A percentile compares a stretch with the other conserved stretches of the same genome.
These are phyloP conservation scores for Carterocephalus palaemon DNA, from an alignment of 2,888 invertebrate genomes.

Conservation along the genomic window DNA sequence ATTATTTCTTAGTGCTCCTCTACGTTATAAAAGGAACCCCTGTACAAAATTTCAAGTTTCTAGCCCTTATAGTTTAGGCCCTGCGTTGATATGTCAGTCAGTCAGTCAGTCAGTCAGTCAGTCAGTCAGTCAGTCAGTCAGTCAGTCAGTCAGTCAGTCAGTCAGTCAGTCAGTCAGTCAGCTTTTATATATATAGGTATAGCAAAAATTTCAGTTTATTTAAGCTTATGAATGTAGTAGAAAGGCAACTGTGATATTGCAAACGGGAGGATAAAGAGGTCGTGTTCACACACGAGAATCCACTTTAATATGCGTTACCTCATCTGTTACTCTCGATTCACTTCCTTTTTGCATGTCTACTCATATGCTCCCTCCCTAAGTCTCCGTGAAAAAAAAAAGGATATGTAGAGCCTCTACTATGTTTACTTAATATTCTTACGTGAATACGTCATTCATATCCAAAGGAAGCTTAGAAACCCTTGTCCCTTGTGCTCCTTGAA, in stretches of 20 bases:
- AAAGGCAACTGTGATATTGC: slow-evolving; percentile 16
- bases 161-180: no score
- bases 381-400: slow-evolving; percentile 18
- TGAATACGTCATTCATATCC: slow-evolving; percentile 21
- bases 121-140: no score
- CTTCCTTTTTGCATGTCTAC: slow-evolving; percentile 26
- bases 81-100: no score
- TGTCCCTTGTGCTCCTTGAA: slow-evolving; percentile 7
- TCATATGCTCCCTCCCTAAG: slow-evolving; percentile 19
- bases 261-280: slow-evolving; percentile 11
- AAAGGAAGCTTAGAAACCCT: slow-evolving; percentile 18
- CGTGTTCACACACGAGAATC: slow-evolving; percentile 19
- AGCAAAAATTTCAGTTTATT: not conserved
- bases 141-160: no score
- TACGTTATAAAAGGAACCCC: no score
- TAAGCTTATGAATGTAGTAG: slow-evolving; percentile 1
- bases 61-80: no score
- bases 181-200: no score
- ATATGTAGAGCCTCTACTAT: slow-evolving; percentile 8
- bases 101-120: no score
- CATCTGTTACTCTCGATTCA: slow-evolving; percentile 25
- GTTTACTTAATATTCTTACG: slow-evolving; percentile 7
- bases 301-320: slow-evolving; percentile 25
- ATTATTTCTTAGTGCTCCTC: no score
- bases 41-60: no score